Conservation (phyloP, 2,113 vertebrate species). For the Aleadryas rufinucha region DNA sequence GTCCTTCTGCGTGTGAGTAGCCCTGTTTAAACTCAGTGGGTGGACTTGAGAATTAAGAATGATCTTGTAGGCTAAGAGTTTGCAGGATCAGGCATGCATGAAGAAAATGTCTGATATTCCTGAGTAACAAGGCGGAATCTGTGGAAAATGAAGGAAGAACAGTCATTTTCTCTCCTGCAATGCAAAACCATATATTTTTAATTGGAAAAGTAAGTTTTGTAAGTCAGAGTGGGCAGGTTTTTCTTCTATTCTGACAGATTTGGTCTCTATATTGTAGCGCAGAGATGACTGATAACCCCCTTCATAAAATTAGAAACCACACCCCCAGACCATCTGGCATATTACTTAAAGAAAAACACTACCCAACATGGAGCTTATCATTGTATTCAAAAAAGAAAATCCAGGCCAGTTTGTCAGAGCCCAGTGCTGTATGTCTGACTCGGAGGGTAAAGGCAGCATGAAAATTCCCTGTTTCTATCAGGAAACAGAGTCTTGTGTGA, state of each 20-base stretch:
- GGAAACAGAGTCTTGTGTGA: neutral
- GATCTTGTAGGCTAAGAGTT: constrained; percentile 29
- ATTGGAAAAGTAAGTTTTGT: constrained; percentile 54
- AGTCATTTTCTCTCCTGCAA: constrained; percentile 10
- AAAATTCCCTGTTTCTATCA: neutral
- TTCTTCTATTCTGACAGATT: constrained; percentile 60
- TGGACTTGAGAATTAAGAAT: constrained; percentile 40
- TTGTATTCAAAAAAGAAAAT: constrained; percentile 57
- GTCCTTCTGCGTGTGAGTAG: constrained; percentile 23
- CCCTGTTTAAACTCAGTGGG: constrained; percentile 51
- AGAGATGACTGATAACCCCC: constrained; percentile 62
- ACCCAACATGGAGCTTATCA: constrained; percentile 34
- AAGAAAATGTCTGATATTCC: constrained; percentile 45
- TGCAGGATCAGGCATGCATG: constrained; percentile 42
- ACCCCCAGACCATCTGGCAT: constrained; percentile 67
- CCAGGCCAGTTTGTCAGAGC: constrained; percentile 3
- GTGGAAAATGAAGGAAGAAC: constrained; percentile 5
- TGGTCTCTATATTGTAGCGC: constrained; percentile 57
- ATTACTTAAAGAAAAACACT: constrained; percentile 62
- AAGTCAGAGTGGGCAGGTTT: constrained; percentile 54
- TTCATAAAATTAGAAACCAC: constrained; percentile 71
- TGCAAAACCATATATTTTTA: neutral
- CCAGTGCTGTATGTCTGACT: neutral
- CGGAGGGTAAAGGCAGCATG: neutral
- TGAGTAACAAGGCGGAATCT: constrained; percentile 4